Evolutionary conservation across 2,113 vertebrate species (phyloP).

Genomic region (Periophthalmodon schlosseri): DNA sequence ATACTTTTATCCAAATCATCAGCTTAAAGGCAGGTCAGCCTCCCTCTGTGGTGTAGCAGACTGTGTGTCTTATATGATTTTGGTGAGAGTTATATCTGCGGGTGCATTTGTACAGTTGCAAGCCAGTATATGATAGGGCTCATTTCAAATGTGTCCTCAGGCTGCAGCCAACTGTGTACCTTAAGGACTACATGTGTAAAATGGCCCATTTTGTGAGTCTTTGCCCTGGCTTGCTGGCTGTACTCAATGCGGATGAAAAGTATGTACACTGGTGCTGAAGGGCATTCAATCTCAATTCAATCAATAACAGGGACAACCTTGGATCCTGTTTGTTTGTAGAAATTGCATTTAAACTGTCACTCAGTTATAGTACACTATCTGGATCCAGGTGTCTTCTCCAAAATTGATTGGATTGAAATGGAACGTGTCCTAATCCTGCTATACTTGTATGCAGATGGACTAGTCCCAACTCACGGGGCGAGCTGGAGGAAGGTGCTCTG

Average conservation of each 20-base stretch:
- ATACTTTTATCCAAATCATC: conserved; percentile 41
- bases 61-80: conserved; percentile 67
- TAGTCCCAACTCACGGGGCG: conserved; percentile 50
- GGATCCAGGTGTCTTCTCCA: conserved; percentile 37
- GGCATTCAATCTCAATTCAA: conserved; percentile 56
- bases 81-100: conserved; percentile 58
- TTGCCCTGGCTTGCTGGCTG: conserved; percentile 64
- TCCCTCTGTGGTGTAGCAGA: conserved; percentile 63
- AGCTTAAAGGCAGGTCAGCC: conserved; percentile 65
- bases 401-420: conserved; percentile 57
- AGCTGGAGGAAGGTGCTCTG: conserved; percentile 66
- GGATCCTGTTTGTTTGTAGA: conserved; percentile 46
- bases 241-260: conserved; percentile 64
- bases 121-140: conserved; percentile 57
- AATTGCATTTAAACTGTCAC: conserved; percentile 19
- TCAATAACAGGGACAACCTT: conserved; percentile 37
- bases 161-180: conserved; percentile 25
- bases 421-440: conserved; percentile 54
- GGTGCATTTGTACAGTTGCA: conserved; percentile 67
- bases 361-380: conserved; percentile 47
- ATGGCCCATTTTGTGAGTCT: conserved; percentile 26
- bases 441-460: conserved; percentile 67
- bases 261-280: conserved; percentile 62
- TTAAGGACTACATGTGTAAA: conserved; percentile 49
- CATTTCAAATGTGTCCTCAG: conserved; percentile 54